phyloP scores from a whole-genome alignment of 2,888 invertebrate genomes.

The Sepiola atlantica region DNA sequence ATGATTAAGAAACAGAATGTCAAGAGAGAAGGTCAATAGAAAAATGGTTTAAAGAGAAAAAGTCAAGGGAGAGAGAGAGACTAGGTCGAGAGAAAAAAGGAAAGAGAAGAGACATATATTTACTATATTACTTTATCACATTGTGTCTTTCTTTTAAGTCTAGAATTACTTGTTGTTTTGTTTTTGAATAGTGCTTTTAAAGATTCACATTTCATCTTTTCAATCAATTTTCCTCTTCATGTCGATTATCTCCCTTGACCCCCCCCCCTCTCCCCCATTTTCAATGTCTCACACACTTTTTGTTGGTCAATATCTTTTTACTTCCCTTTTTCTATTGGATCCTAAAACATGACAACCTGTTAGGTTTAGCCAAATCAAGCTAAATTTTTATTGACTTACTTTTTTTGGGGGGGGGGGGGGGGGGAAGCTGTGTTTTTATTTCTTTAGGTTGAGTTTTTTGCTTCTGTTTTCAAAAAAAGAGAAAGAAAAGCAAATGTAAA shows the following conservation, averaged over 20 bases:
- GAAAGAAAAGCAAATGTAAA: too few relatives aligned
- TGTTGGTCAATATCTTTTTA: background rate
- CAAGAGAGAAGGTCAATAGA: background rate
- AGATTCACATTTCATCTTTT: background rate
- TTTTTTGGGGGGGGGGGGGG: background rate
- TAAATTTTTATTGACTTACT: background rate
- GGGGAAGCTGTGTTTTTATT: background rate
- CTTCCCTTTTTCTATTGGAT: background rate
- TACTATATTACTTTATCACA: background rate
- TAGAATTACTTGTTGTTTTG: background rate
- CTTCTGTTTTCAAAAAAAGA: too few relatives aligned
- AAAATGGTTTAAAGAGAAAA: too few relatives aligned
- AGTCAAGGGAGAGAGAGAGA: too few relatives aligned
- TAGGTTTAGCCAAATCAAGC: background rate
- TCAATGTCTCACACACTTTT: background rate
- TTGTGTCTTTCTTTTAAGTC: background rate
- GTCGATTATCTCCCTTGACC: background rate
- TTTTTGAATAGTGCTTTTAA: too few relatives aligned
- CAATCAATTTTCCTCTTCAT: background rate
- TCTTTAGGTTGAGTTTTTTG: too few relatives aligned
- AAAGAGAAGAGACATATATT: background rate
- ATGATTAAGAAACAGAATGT: background rate
- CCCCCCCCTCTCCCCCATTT: background rate
- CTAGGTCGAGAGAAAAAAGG: too few relatives aligned
- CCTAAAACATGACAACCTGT: conserved; percentile 11